Evolutionary conservation across 2,113 vertebrate genomes (phyloP).

Genomic region (Rafetus swinhoei): DNA sequence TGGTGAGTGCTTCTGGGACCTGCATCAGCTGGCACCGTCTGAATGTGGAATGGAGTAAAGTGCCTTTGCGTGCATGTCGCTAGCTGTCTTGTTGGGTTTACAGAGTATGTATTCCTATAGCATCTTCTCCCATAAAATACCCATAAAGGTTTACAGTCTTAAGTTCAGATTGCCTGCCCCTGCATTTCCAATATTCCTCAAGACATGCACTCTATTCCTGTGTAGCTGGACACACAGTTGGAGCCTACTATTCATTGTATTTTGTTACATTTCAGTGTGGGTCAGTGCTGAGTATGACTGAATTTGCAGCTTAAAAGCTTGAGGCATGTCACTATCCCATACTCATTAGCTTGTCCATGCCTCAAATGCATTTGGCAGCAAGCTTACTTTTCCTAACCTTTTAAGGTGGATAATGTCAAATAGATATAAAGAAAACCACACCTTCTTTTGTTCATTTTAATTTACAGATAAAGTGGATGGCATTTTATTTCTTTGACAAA

Average conservation of each 20-base stretch:
- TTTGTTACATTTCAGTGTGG: neutral
- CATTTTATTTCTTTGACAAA: neutral
- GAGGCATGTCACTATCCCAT: neutral
- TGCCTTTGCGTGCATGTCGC: neutral
- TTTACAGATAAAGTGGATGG: neutral
- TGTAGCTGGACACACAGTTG: rapidly evolving
- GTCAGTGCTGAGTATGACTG: neutral
- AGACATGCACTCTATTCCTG: rapidly evolving
- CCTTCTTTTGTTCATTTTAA: neutral
- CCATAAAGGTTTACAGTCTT: neutral
- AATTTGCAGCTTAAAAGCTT: neutral
- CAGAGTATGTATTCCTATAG: neutral
- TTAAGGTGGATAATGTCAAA: neutral
- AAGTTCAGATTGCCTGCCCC: neutral
- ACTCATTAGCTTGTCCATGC: neutral
- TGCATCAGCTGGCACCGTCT: neutral
- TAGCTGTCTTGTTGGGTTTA: neutral
- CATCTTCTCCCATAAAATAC: neutral
- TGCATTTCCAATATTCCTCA: neutral
- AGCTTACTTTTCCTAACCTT: neutral
- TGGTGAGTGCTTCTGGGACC: neutral
- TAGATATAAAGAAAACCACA: neutral
- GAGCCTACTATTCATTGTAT: neutral
- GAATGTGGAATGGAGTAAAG: neutral
- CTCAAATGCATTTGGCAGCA: neutral